A percentile compares a stretch with the other conserved stretches of the same genome.
Conservation (phyloP, 2,888 invertebrate species). For the Podabrus alpinus region DNA sequence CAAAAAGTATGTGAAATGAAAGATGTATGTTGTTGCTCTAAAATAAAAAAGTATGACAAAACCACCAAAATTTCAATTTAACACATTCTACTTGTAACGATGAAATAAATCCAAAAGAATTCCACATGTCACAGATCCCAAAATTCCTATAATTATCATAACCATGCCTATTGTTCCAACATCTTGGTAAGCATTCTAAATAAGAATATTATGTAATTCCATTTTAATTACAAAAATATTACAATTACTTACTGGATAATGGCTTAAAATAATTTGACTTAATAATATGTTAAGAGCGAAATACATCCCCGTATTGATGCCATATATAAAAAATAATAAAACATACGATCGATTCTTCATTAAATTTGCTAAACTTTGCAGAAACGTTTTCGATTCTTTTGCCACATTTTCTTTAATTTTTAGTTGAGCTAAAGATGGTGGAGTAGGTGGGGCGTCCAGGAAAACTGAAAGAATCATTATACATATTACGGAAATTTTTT, state of each 20-base stretch:
- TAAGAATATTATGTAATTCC: neutral
- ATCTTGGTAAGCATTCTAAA: constrained; percentile 67
- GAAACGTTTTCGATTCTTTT: neutral
- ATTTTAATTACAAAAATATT: neutral
- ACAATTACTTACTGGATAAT: constrained; percentile 4
- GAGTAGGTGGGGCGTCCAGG: constrained; percentile 80
- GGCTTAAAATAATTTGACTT: constrained; percentile 7
- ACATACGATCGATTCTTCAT: constrained; percentile 22
- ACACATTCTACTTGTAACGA: constrained; percentile 76
- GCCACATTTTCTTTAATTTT: constrained; percentile 56
- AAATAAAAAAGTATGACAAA: constrained; percentile 31
- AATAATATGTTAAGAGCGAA: neutral
- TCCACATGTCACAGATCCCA: constrained; percentile 89
- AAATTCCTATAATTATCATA: constrained; percentile 89
- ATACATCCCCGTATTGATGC: neutral
- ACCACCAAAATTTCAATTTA: neutral
- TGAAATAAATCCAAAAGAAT: constrained; percentile 90
- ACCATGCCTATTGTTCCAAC: constrained; percentile 88
- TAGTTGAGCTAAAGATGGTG: constrained; percentile 84
- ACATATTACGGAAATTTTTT: too few relatives aligned
- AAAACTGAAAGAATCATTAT: constrained; percentile 73
- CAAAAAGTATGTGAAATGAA: neutral
- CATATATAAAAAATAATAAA: neutral
- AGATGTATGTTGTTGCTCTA: neutral
- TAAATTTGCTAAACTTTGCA: neutral